Evolutionary conservation across 2,797 vertebrate genomes (phyloP), one percentile per base, ranked within the genome.

Genomic region (Premnoplex brunnescens): DNA sequence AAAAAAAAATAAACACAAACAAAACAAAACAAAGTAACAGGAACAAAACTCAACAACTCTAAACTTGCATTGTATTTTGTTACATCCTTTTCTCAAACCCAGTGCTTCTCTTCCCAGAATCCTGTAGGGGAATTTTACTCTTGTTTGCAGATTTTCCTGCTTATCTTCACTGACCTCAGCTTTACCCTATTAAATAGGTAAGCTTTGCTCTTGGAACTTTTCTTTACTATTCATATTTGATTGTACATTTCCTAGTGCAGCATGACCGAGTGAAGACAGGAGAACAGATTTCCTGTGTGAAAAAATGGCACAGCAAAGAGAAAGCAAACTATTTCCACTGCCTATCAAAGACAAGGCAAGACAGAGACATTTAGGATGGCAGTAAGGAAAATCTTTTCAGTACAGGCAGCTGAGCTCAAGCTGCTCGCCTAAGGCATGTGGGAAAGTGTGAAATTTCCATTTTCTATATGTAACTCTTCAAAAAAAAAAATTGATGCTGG

Each of bases 361-460:
- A 67, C 7, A 67, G 37, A 80, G 13, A 66, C 8, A 48, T 68
- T 76, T 27, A 48, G 12, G 12, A 54, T 32, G 7, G 30, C 44
- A 94, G 52, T 12, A 90, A 52, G 28, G 18, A 80, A 94, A 89
- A 58, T 17, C 27, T 28, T 92, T 67, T 64, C 46, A 71, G 16
- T 30, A 63, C 0, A 8, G 55, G 16, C 17, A 68, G 10, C 24
- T 78, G 58, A 90, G 34, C n/a, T 71, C 0, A 2, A 85, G 44
- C 3, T 55, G 15, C 22, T 74, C 51, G 22, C 20, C 46, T 84
- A 84, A 75, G 27, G n/a, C 13, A 41, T 6, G 26, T 36, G n/a
- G 22, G 30, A 86, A 88, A 17, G 28, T 37, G 5, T 23, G 12
- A 80, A 78, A 78, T 26, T 86, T 71, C 28, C 43, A 87, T 46